Percentiles rank a stretch among this genome's conserved stretches.
phyloP scores from a whole-genome alignment of 1,140 invertebrate genomes.

The Meloidogyne chitwoodi region DNA sequence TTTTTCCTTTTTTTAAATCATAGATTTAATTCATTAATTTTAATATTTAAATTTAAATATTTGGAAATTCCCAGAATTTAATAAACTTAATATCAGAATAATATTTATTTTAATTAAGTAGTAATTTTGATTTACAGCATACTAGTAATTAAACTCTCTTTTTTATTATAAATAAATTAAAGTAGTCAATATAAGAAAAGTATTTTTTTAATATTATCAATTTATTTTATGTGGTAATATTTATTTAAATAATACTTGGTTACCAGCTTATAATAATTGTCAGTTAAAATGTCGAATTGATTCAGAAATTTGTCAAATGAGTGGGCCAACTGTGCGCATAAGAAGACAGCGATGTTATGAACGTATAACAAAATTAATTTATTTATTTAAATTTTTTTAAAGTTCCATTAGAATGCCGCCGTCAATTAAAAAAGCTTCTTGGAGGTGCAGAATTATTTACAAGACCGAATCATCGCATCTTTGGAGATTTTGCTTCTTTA shows the following conservation, averaged over 20 bases:
- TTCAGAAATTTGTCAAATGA: conserved; percentile 31
- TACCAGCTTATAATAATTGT: conserved; percentile 29
- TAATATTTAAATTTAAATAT: too few species aligned
- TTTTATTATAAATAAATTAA: too few species aligned
- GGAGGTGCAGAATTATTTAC: conserved; percentile 21
- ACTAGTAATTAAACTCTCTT: too few species aligned
- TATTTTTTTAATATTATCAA: background rate
- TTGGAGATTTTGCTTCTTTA: background rate
- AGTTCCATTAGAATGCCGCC: conserved; percentile 26
- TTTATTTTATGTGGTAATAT: conserved; percentile 27
- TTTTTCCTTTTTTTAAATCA: too few species aligned
- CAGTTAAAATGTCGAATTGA: conserved; percentile 24
- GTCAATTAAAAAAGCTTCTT: conserved; percentile 13
- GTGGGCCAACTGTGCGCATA: background rate
- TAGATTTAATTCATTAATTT: too few species aligned
- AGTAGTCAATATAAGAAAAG: too few species aligned
- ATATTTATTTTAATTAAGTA: too few species aligned
- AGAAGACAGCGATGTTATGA: conserved; percentile 25
- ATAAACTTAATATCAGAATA: too few species aligned
- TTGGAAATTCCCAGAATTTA: too few species aligned
- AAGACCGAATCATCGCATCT: conserved; percentile 1
- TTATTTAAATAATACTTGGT: conserved; percentile 26
- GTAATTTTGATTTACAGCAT: too few species aligned
- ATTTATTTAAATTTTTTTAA: conserved; percentile 20
- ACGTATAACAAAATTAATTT: background rate